phyloP scores from a whole-genome alignment of 2,797 vertebrate genomes.

The Pseudopleuronectes americanus region DNA sequence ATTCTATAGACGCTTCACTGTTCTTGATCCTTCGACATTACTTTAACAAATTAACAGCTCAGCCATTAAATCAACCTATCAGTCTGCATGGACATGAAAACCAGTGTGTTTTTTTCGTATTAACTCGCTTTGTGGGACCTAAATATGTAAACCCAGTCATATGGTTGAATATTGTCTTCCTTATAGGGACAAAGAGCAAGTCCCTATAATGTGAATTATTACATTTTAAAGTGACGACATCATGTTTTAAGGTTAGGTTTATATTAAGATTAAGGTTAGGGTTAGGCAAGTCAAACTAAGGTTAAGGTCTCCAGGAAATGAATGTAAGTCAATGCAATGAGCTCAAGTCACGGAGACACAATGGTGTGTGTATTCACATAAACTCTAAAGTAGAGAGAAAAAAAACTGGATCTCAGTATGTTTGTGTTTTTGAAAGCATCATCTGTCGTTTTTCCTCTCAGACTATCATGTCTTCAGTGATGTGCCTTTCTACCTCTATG shows the following conservation, averaged over 20 bases:
- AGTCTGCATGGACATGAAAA: neutral
- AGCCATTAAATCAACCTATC: neutral
- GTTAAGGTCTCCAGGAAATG: too few relatives aligned
- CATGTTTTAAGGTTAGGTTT: too few relatives aligned
- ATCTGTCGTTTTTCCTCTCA: neutral
- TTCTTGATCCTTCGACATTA: neutral
- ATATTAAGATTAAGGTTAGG: neutral
- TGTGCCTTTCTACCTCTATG: neutral
- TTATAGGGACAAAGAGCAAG: too few relatives aligned
- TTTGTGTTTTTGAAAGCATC: neutral
- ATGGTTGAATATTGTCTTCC: too few relatives aligned
- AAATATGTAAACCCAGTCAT: too few relatives aligned
- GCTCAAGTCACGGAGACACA: too few relatives aligned
- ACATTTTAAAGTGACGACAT: too few relatives aligned
- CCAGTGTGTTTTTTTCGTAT: too few relatives aligned
- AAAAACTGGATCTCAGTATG: neutral
- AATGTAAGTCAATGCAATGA: too few relatives aligned
- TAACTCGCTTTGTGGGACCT: too few relatives aligned
- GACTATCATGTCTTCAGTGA: neutral
- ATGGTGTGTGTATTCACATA: neutral
- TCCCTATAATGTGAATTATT: too few relatives aligned
- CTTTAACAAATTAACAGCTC: neutral
- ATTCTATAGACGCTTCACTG: neutral
- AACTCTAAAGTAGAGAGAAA: neutral
- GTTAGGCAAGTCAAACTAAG: too few relatives aligned